A percentile compares a stretch with the other conserved stretches of the same genome.
phyloP scores from a whole-genome alignment of 2,797 vertebrate species.

The Periparus ater region DNA sequence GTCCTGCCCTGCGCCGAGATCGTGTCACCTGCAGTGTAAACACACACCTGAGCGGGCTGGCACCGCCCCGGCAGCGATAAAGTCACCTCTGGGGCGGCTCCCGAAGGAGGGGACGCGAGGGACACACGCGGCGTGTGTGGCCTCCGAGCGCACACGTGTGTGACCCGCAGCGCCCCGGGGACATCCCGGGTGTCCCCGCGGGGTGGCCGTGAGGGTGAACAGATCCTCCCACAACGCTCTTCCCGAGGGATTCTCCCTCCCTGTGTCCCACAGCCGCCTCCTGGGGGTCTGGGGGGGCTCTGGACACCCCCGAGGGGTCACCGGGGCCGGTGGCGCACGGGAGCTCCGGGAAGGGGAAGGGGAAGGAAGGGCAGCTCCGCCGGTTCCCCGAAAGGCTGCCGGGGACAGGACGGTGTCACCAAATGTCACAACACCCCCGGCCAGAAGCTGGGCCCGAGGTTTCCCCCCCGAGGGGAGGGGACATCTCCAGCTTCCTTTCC shows the following conservation, averaged over 20 bases:
- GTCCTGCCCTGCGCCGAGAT: slow-evolving; percentile 74
- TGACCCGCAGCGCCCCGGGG: no score
- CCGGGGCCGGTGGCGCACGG: background rate
- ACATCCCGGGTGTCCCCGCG: accelerated
- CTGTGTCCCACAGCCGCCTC: background rate
- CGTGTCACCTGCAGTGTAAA: slow-evolving; percentile 80
- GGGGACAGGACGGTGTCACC: background rate
- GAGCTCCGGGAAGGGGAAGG: background rate
- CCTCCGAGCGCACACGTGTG: accelerated
- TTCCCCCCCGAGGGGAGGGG: background rate
- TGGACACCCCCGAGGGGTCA: accelerated
- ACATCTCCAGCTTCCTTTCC: background rate
- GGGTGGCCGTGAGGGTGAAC: accelerated
- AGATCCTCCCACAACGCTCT: background rate
- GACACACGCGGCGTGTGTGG: accelerated
- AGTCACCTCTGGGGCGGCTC: slow-evolving; percentile 60
- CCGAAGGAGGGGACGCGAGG: background rate
- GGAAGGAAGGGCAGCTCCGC: background rate
- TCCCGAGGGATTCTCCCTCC: background rate
- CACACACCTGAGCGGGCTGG: slow-evolving; percentile 73
- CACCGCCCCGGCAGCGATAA: slow-evolving; percentile 72
- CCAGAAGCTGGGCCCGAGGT: background rate
- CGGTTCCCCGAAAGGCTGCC: background rate
- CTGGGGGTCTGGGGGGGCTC: background rate
- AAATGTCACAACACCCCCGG: background rate